Base-by-base conservation (phyloP, 2,888 invertebrate genomes). In the Liodrosophila aerea region DNA sequence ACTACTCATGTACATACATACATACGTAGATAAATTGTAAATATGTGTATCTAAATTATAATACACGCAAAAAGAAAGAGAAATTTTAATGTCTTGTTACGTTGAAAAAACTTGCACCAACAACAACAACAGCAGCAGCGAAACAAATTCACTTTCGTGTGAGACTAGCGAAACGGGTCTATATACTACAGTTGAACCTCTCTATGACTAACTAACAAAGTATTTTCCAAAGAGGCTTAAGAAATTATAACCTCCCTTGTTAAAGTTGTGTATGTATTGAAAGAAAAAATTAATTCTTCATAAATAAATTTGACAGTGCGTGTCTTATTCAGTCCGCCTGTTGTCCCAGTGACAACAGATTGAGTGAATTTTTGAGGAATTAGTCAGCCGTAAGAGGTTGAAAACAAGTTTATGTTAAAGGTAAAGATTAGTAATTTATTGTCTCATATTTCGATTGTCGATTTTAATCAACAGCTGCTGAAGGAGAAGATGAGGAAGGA, bases 401-500 rank as follows among this genome's bases (percentile, higher is more conserved):
- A 34, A 72, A 67, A 71, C 56, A 29, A 61, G 54, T 73, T 72
- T 59, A 41, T 67, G 13, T 7, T 30, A 30, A 9, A 7, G 3
- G n/a, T 9, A 22, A 11, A 12, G 3, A 27, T 4, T 9, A 3
- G 16, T 0, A 3, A 18, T 27, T 4, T 29, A n/a, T 29, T 30
- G 22, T n/a, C n/a, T n/a, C 22, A 22, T 4, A 22, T 5, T 15
- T 44, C n/a, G n/a, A n/a, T n/a, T n/a, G n/a, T n/a, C n/a, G n/a
- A n/a, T 16, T 27, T 40, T 7, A 7, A 2, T 33, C 49, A 8
- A 34, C 44, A 54, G 87, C 69, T 41, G 76, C 58, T 13, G 80
- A 75, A 56, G 89, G 92, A 73, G 94, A 95, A 49, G 93, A 94
- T 37, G 93, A 93, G 36, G 93, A 93, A 31, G 94, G 94, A 0